Evolutionary conservation across 2,113 vertebrate species (phyloP).

Genomic region (Perognathus longimembris): DNA sequence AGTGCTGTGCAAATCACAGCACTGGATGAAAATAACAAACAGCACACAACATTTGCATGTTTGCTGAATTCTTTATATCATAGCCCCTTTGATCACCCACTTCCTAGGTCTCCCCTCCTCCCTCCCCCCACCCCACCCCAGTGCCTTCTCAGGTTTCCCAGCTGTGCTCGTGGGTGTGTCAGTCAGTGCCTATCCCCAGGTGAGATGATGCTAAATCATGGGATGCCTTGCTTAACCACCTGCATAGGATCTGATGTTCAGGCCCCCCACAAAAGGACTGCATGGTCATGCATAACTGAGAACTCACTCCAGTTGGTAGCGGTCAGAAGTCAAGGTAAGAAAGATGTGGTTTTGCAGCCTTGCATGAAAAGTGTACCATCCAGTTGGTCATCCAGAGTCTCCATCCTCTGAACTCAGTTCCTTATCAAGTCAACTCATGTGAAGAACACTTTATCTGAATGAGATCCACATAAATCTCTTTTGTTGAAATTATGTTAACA

Average conservation of each 20-base stretch:
- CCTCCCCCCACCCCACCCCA: background rate
- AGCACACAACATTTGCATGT: background rate
- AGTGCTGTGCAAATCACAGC: background rate
- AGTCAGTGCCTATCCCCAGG: background rate
- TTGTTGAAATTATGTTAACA: background rate
- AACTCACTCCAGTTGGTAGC: background rate
- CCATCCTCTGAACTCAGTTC: background rate
- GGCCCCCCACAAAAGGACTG: background rate
- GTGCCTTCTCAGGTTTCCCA: background rate
- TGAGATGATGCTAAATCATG: background rate
- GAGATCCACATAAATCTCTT: background rate
- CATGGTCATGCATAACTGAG: background rate
- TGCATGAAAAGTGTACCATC: background rate
- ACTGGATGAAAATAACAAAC: background rate
- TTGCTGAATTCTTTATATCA: background rate
- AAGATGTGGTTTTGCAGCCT: slow-evolving; percentile 29
- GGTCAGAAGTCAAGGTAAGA: slow-evolving; percentile 10
- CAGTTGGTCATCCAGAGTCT: background rate
- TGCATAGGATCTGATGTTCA: background rate
- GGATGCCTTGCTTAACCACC: background rate
- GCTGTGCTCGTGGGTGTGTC: background rate
- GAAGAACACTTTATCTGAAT: background rate
- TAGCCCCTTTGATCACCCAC: background rate
- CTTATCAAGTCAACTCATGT: background rate
- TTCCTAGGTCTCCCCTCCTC: background rate